Conservation (phyloP, 2,797 vertebrate species). For the Trachurus trachurus region DNA sequence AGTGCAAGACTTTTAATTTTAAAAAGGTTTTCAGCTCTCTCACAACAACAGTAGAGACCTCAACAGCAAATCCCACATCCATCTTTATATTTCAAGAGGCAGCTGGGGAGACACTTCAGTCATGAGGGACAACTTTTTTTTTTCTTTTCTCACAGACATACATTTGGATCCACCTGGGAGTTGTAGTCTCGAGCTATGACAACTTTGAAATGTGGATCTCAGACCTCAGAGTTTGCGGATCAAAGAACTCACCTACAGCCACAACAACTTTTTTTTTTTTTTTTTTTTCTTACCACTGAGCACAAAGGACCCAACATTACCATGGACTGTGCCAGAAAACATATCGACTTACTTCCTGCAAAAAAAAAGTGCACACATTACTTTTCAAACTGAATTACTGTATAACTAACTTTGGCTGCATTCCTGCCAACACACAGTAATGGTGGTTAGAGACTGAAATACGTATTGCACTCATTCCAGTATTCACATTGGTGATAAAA, state of each 20-base stretch:
- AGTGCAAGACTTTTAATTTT: neutral
- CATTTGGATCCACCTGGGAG: slow-evolving; percentile 13
- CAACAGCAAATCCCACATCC: neutral
- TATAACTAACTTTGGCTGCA: slow-evolving; percentile 10
- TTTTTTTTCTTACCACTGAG: too few species aligned
- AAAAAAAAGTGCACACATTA: neutral
- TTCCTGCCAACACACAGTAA: slow-evolving; percentile 3
- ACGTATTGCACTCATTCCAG: slow-evolving; percentile 8
- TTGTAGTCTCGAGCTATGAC: neutral
- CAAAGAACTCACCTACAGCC: neutral
- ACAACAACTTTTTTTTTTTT: neutral
- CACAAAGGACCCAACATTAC: neutral
- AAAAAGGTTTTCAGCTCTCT: slow-evolving; percentile 22
- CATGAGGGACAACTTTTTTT: neutral
- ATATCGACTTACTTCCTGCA: neutral
- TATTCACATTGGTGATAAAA: neutral
- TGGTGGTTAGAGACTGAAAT: slow-evolving; percentile 18
- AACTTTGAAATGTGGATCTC: neutral
- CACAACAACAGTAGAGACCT: neutral
- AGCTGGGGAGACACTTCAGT: neutral
- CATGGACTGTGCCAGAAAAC: neutral
- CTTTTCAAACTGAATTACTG: slow-evolving; percentile 36
- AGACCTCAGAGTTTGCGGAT: neutral
- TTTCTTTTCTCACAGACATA: neutral
- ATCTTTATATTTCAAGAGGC: neutral